phyloP scores from a whole-genome alignment of 2,797 vertebrate genomes.

The Muscicapa striata region DNA sequence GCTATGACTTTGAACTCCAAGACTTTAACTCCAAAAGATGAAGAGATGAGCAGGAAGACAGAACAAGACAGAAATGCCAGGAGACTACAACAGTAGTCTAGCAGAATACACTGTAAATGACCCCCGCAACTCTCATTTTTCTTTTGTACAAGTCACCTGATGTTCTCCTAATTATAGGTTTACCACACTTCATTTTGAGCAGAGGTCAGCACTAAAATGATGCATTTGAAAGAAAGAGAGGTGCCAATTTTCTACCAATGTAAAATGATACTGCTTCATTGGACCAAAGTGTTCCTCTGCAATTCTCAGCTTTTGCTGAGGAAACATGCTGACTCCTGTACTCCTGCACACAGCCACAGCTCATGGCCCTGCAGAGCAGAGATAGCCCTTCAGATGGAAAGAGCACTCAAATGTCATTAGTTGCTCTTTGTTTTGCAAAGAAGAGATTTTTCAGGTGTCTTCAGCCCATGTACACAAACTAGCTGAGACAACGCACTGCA shows the following conservation, averaged over 20 bases:
- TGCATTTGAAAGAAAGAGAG: background rate
- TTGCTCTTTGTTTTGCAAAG: background rate
- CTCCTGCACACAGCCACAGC: background rate
- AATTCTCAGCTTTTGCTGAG: background rate
- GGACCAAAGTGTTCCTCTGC: background rate
- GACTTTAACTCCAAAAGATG: background rate
- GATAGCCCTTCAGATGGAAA: background rate
- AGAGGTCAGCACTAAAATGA: background rate
- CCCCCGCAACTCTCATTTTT: background rate
- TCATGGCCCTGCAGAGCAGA: background rate
- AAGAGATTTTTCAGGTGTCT: background rate
- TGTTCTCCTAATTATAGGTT: slow-evolving; percentile 4
- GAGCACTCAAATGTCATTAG: background rate
- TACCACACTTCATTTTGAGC: background rate
- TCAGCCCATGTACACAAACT: background rate
- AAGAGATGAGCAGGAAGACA: background rate
- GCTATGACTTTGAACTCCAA: background rate
- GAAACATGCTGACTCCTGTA: background rate
- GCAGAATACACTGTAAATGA: background rate
- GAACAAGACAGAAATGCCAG: background rate
- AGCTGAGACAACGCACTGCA: rapidly evolving
- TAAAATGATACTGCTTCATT: background rate
- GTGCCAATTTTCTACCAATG: background rate
- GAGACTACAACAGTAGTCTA: background rate
- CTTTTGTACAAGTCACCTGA: background rate